These are phyloP conservation scores for Diplosoma virens DNA, from an alignment of 23 tunicate species.

Conservation along the genomic window DNA sequence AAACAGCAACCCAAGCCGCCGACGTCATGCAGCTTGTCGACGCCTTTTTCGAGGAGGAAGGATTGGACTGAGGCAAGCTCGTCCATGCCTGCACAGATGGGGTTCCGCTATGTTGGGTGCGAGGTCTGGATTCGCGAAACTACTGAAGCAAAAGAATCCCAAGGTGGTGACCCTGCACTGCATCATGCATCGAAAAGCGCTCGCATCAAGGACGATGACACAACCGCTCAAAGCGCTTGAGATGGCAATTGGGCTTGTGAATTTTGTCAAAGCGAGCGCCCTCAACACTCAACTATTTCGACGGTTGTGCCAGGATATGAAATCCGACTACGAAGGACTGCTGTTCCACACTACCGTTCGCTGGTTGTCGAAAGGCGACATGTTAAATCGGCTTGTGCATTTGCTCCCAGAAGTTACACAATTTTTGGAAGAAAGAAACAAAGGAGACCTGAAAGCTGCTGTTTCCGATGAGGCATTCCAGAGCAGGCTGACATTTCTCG, in stretches of 20 bases:
- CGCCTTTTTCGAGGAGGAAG: slow-evolving; percentile 35
- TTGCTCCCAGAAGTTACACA: slow-evolving; percentile 15
- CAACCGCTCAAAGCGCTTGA: slow-evolving; percentile 46
- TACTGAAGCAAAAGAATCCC: slow-evolving; percentile 34
- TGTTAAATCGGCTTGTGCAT: slow-evolving; percentile 13
- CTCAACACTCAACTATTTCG: slow-evolving; percentile 44
- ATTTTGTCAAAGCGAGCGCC: too few relatives aligned
- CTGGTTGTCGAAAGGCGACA: too few relatives aligned
- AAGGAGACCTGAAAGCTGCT: not conserved
- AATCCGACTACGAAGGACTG: slow-evolving; percentile 3
- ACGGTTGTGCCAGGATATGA: slow-evolving; percentile 36
- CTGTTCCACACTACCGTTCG: not conserved
- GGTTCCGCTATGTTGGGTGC: slow-evolving; percentile 43
- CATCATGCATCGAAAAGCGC: too few relatives aligned
- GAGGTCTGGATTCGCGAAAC: slow-evolving; percentile 44
- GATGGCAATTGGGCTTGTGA: slow-evolving; percentile 27
- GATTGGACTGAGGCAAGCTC: slow-evolving; percentile 38
- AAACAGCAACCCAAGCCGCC: slow-evolving; percentile 48
- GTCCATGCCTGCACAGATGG: slow-evolving; percentile 35
- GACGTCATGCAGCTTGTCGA: slow-evolving; percentile 49
- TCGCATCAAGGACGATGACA: too few relatives aligned
- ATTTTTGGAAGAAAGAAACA: slow-evolving; percentile 14
- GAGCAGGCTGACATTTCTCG: slow-evolving; percentile 6
- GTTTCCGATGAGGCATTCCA: slow-evolving; percentile 3
- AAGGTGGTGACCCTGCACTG: slow-evolving; percentile 34